Base-by-base conservation (phyloP, 2,888 invertebrate species). In the Willowsia nigromaculata region DNA sequence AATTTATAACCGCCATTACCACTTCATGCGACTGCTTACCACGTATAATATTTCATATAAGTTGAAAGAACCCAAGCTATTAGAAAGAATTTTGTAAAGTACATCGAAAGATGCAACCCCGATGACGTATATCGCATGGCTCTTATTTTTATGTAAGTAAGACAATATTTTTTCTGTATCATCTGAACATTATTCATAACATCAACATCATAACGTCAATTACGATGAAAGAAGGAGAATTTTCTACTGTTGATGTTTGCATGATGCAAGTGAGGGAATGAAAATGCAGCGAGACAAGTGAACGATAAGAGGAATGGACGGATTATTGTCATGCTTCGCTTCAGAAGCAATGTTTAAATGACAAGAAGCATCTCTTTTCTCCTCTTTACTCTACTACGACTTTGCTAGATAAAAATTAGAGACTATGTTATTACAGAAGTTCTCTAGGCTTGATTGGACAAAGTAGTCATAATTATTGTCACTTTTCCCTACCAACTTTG, bases 381-480 rank as follows among this genome's bases (percentile, higher is more conserved):
- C 22, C 7, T 59, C 78, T 7, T 4, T 33, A 50, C 33, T 6
- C n/a, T 9, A 11, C 53, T n/a, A 37, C 59, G 18, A 59, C 30
- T 33, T 37, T 37, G 18, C n/a, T 33, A 86, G 85, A 86, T 86
- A 65, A 86, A 50, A 78, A 86, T 78, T 62, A 86, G 25, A 86
- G 78, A 80, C 65, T 78, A 86, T 65, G 74, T 59, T 43, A 59
- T 56, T 74, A 25, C 59, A 37, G 33, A 43, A 43, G 30, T 85
- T 85, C 76, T 85, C 62, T 62, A 47, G 85, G 50, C 76, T 86
- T 78, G 80, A 59, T 78, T 86, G 78, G 85, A 65, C 78, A 86
- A 40, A 65, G 65, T 65, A 86, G 85, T 86, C 85, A 86, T 86
- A 86, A 86, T 86, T 86, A 86, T 86, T 86, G 85, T 86, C 85